Evolutionary conservation across 2,888 invertebrate genomes (phyloP), one percentile per base, ranked within the genome.

Genomic region (Prenolepis imparis): DNA sequence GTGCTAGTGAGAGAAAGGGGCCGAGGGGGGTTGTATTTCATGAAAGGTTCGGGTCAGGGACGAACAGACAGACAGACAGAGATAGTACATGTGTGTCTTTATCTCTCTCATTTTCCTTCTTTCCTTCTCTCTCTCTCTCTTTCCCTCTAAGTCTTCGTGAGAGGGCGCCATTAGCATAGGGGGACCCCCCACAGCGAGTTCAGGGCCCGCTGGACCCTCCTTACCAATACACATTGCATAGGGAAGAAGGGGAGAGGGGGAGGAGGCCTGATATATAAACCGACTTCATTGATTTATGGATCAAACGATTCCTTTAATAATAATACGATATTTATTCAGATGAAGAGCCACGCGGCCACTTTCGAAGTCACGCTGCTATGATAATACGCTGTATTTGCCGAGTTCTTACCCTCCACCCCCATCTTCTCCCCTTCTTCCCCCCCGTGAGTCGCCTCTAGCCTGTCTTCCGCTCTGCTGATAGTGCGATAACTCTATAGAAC

Each of bases 321-420:
- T 94, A 94, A 94, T 94, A 94, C 93, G 94, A 94, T 94, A 94
- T 94, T 94, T 95, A 95, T 94, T 94, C 94, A 94, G 93, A 94
- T 94, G 93, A 52, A n/a, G 48, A 92, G 92, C 88, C 90, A 90
- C 91, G 91, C 91, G 88, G 90, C 80, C 84, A 83, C 85, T 52
- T 52, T 90, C 91, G 92, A 91, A 94, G 94, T 94, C 94, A 94
- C 93, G 94, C 93, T 94, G 93, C 93, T 93, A 92, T 94, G 94
- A 89, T 94, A 93, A 94, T 94, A 83, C 87, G 55, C 44, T 59
- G 44, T 59, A 59, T 32, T 80, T 55, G 81, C 82, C 83, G 72
- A 52, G 55, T 73, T 66, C 86, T 84, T 84, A 84, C 81, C 89
- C 84, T 86, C 87, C 88, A 85, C 87, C 8, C 48, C n/a, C n/a